Percentiles rank a stretch among this genome's conserved stretches.
phyloP scores from a whole-genome alignment of 2,797 vertebrate species.

The Sebastiscus albofasciatus region DNA sequence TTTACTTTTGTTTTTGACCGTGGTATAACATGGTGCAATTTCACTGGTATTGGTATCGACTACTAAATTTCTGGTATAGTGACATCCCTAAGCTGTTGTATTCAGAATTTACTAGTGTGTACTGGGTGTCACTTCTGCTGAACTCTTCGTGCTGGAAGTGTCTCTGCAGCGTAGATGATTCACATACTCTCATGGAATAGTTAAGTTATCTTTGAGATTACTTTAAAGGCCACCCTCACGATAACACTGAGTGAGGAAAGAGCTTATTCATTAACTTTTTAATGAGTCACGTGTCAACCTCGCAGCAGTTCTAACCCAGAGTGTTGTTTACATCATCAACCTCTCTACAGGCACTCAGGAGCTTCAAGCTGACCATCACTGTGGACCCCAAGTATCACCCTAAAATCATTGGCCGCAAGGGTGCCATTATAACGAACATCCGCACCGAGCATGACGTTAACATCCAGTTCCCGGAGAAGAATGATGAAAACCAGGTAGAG shows the following conservation, averaged over 20 bases:
- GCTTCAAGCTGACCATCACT: slow-evolving; percentile 95
- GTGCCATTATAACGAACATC: slow-evolving; percentile 96
- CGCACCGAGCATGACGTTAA: slow-evolving; percentile 95
- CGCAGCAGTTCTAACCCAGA: not conserved
- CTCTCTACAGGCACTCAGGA: slow-evolving; percentile 89
- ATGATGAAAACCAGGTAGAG: slow-evolving; percentile 90
- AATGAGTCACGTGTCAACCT: not conserved
- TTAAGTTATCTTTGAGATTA: not conserved
- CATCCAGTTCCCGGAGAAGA: slow-evolving; percentile 98
- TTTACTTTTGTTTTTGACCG: too few species aligned
- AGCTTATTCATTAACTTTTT: not conserved
- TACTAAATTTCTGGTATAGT: too few species aligned
- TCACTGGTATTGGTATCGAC: too few species aligned
- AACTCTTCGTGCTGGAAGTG: not conserved
- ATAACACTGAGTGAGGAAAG: not conserved
- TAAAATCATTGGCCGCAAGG: slow-evolving; percentile 98
- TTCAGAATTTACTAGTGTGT: not conserved
- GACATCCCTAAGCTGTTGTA: too few species aligned
- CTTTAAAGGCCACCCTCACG: not conserved
- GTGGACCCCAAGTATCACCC: slow-evolving; percentile 99
- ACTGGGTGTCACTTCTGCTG: not conserved
- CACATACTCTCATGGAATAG: not conserved
- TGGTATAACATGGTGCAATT: too few species aligned
- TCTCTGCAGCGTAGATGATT: not conserved
- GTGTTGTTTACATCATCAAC: not conserved